Evolutionary conservation across 2,113 vertebrate genomes (phyloP).

Genomic region (Nipponia nippon): DNA sequence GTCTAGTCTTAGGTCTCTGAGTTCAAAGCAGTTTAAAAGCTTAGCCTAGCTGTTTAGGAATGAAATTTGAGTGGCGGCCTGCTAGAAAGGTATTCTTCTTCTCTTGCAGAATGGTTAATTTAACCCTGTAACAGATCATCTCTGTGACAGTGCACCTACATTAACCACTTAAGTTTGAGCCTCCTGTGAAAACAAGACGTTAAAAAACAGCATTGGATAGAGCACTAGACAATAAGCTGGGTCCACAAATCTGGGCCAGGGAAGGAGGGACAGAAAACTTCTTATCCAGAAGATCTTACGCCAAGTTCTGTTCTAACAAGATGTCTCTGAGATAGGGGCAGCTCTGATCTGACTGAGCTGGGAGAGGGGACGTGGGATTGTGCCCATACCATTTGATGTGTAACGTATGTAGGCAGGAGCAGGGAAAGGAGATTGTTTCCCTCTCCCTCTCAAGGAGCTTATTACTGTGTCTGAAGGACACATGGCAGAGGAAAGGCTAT

Average conservation of each 20-base stretch:
- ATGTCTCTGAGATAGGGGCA: not conserved
- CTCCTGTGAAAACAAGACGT: not conserved
- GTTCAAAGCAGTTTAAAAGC: not conserved
- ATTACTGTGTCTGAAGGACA: not conserved
- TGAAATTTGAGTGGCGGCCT: not conserved
- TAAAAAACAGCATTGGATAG: not conserved
- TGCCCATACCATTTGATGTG: not conserved
- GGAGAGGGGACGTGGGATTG: rapidly evolving
- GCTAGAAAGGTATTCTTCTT: not conserved
- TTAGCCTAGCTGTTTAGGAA: not conserved
- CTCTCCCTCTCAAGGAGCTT: not conserved
- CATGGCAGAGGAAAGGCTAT: not conserved
- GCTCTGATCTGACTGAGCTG: not conserved
- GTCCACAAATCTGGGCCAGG: not conserved
- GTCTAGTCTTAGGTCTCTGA: not conserved
- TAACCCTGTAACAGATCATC: not conserved
- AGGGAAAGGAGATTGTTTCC: not conserved
- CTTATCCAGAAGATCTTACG: not conserved
- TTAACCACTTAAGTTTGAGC: not conserved
- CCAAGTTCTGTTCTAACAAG: not conserved
- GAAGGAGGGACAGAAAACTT: not conserved
- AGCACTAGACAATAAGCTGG: not conserved
- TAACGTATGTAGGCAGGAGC: not conserved
- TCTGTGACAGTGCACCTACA: not conserved
- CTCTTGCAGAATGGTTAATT: not conserved